Conservation (phyloP, 2,797 vertebrate species). For the Ara ararauna region DNA sequence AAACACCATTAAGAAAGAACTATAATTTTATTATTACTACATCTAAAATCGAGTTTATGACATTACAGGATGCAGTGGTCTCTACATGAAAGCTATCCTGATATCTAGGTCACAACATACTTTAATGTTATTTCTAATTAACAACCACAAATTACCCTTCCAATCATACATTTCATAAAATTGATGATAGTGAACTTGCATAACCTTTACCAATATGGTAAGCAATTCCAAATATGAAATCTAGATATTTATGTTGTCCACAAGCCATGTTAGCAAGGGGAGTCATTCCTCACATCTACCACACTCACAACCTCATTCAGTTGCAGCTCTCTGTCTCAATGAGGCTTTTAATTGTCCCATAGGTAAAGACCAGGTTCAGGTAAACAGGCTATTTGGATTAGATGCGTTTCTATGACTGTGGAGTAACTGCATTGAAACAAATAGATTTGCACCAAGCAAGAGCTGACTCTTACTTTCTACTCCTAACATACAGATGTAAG, state of each 20-base stretch:
- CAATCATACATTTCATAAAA: slow-evolving; percentile 43
- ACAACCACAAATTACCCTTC: slow-evolving; percentile 14
- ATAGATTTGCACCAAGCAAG: background rate
- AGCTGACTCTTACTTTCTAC: background rate
- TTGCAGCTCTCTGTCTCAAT: slow-evolving; percentile 78
- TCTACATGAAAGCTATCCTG: slow-evolving; percentile 17
- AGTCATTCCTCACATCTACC: slow-evolving; percentile 68
- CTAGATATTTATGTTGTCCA: slow-evolving; percentile 72
- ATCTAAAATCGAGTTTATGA: background rate
- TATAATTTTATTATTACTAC: slow-evolving; percentile 8
- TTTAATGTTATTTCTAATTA: slow-evolving; percentile 39
- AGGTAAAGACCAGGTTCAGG: slow-evolving; percentile 77
- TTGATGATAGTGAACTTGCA: slow-evolving; percentile 75
- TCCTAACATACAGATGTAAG: background rate
- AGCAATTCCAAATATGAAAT: slow-evolving; percentile 75
- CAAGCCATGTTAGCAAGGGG: slow-evolving; percentile 71
- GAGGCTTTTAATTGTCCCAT: slow-evolving; percentile 78
- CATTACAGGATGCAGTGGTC: background rate
- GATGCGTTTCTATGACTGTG: background rate
- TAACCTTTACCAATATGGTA: slow-evolving; percentile 81
- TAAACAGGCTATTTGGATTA: slow-evolving; percentile 27
- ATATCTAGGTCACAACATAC: slow-evolving; percentile 22
- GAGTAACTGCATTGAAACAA: background rate
- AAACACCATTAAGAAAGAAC: background rate
- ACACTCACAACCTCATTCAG: slow-evolving; percentile 75